Conservation (phyloP, 1,140 invertebrate species). For the Solen grandis region DNA sequence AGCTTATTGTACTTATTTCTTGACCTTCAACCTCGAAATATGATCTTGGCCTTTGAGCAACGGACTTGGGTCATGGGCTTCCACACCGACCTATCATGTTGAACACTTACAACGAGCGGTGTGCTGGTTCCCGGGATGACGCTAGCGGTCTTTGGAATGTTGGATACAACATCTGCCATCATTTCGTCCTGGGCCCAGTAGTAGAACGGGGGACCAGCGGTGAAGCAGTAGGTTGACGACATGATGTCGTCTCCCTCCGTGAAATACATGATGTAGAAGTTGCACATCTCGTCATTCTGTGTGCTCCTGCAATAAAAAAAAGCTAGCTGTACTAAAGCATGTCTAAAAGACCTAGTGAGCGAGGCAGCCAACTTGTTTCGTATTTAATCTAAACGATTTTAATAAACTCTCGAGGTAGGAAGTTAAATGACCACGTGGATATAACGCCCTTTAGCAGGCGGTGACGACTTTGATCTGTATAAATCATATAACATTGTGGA, state of each 20-base stretch:
- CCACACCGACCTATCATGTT: background rate
- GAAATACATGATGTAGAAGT: slow-evolving; percentile 81
- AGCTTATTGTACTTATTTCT: no score
- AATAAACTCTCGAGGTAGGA: background rate
- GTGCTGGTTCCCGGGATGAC: slow-evolving; percentile 57
- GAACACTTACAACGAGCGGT: background rate
- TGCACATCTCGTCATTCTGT: slow-evolving; percentile 80
- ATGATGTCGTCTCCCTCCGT: slow-evolving; percentile 60
- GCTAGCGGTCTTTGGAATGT: slow-evolving; percentile 65
- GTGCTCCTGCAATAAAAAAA: slow-evolving; percentile 69
- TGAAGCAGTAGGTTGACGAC: slow-evolving; percentile 62
- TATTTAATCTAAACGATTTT: background rate
- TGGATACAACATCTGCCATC: slow-evolving; percentile 50
- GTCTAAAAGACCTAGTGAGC: background rate
- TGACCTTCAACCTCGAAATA: no score
- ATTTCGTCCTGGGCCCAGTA: slow-evolving; percentile 67
- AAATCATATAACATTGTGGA: slow-evolving; percentile 68
- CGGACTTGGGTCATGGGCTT: no score
- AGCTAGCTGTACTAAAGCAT: background rate
- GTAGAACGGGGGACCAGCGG: slow-evolving; percentile 68
- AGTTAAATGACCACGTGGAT: background rate
- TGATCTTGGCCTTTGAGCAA: no score
- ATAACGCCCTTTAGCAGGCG: slow-evolving; percentile 75
- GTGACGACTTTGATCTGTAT: slow-evolving; percentile 80
- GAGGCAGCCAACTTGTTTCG: background rate